A percentile compares a stretch with the other conserved stretches of the same genome.
These are phyloP conservation scores for Metopia argyrocephala DNA, from an alignment of 2,888 invertebrate genomes.

Conservation along the genomic window DNA sequence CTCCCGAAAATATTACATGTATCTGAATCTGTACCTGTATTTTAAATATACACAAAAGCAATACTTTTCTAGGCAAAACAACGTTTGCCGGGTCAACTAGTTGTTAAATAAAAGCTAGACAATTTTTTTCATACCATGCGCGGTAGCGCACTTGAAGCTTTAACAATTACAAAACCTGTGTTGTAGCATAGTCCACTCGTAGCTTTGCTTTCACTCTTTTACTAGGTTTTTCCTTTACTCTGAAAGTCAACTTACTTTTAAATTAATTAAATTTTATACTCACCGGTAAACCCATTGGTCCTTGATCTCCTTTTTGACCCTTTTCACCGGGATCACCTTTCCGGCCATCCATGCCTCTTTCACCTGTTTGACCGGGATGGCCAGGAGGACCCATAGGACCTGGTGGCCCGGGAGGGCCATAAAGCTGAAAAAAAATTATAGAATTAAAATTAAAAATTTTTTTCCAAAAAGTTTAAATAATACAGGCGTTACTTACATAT, in stretches of 20 bases:
- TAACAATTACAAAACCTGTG: no score
- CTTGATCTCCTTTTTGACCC: conserved; percentile 79
- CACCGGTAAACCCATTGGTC: conserved; percentile 97
- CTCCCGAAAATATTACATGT: no score
- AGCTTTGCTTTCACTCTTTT: no score
- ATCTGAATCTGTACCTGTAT: no score
- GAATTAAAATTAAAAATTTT: neutral
- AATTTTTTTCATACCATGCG: no score
- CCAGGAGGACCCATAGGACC: conserved; percentile 87
- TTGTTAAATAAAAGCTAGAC: no score
- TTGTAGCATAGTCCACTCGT: no score
- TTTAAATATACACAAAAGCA: no score
- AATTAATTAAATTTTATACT: conserved; percentile 78
- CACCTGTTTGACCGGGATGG: conserved; percentile 76
- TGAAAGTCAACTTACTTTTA: neutral
- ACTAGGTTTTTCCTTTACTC: no score
- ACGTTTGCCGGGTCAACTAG: no score
- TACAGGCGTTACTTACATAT: conserved; percentile 74
- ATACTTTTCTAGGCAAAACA: no score
- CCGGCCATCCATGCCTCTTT: conserved; percentile 87
- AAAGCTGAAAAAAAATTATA: conserved; percentile 77
- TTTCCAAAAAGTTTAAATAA: neutral
- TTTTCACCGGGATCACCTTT: conserved; percentile 85
- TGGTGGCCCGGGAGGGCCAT: conserved; percentile 81
- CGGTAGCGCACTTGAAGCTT: no score